Evolutionary conservation across 2,113 vertebrate species (phyloP), one percentile per base, ranked within the genome.

Genomic region (Chiloscyllium plagiosum): DNA sequence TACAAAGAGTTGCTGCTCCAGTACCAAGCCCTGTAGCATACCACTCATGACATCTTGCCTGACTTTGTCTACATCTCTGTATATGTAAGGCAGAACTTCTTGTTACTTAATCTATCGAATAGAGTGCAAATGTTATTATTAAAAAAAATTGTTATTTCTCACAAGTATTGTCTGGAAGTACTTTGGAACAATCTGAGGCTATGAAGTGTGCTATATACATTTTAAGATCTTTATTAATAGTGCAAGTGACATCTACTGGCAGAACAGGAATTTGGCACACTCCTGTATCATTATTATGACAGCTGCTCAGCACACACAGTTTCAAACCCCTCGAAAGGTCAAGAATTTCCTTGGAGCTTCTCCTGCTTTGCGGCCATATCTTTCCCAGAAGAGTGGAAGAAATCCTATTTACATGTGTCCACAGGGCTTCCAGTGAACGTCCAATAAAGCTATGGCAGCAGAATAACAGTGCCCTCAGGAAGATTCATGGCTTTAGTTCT

Each of bases 221-320:
- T 83, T 0, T 47, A 22, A 83, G 19, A 15, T 83, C n/a, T 83
- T 83, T 83, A 83, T 83, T 83, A 83, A 83, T 83, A 22, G 80
- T 83, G n/a, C 80, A 42, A 83, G 80, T 83, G 80, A 83, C 80
- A 83, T 83, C 80, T 83, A 83, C 17, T 83, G 80, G 80, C 80
- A 83, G 80, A 83, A 42, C 80, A 83, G 42, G 37, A 83, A 83
- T 83, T 83, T 47, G 37, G 80, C 80, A 83, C 80, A 83, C 37
- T 42, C 78, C n/a, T 80, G 78, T 20, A 19, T 80, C 15, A 20
- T 83, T 83, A 42, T 83, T 42, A 17, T 83, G 80, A 83, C 80
- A 83, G 78, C n/a, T 83, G 78, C 4, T 83, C n/a, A 17, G 33
- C 17, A 1, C 0, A 83, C n/a, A 13, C n/a, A 20, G 80, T 37